A percentile compares a stretch with the other conserved stretches of the same genome.
These are phyloP conservation scores for Columba janthina DNA, from an alignment of 2,113 vertebrate species.

Conservation along the genomic window DNA sequence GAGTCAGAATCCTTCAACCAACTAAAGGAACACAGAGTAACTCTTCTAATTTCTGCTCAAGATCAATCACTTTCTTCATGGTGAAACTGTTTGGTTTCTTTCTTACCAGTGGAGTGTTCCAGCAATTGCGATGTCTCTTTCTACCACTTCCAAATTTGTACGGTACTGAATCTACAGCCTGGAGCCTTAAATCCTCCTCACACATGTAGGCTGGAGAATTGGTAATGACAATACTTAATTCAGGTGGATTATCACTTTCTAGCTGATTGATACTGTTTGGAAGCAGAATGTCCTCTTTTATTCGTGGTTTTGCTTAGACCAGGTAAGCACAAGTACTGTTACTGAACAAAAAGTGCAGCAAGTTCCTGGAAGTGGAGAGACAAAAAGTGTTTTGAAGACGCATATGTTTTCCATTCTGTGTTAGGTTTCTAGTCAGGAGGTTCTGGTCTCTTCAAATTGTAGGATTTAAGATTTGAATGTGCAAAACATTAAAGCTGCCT, in stretches of 20 bases:
- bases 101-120: background rate
- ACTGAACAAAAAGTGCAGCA: background rate
- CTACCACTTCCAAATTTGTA: background rate
- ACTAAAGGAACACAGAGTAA: background rate
- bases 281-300: background rate
- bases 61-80: background rate
- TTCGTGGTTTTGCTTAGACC: background rate
- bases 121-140: accelerated
- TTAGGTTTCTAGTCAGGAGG: background rate
- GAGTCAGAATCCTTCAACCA: background rate
- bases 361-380: background rate
- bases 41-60: background rate
- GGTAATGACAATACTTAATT: background rate
- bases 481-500: background rate
- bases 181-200: background rate
- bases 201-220: background rate
- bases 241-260: background rate
- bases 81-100: background rate
- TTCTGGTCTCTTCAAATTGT: background rate
- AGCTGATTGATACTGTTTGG: background rate
- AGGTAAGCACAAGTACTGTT: background rate
- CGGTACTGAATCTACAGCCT: background rate
- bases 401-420: background rate
- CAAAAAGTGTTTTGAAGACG: background rate
- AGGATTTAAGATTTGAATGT: background rate